Percentiles rank a stretch among this genome's conserved stretches.
These are phyloP conservation scores for Holacanthella duospinosa DNA, from an alignment of 2,888 invertebrate genomes.

Conservation along the genomic window DNA sequence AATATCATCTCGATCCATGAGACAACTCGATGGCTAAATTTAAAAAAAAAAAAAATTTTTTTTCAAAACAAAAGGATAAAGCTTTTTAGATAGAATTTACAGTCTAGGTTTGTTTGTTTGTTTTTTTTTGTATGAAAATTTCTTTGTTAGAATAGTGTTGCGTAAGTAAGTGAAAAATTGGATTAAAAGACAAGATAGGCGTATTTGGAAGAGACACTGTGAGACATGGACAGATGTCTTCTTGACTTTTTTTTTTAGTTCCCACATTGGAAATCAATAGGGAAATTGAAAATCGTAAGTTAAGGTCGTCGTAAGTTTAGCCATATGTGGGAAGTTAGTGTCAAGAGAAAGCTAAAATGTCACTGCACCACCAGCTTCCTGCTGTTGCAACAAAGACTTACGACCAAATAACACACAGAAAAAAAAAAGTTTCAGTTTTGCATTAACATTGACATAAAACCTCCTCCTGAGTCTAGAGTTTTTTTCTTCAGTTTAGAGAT, in stretches of 20 bases:
- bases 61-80: no score
- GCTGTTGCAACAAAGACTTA: neutral
- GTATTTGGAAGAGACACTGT: neutral
- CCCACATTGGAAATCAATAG: slow-evolving; percentile 6
- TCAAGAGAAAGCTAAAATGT: neutral
- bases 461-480: neutral
- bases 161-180: neutral
- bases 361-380: neutral
- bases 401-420: neutral
- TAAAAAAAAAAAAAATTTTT: neutral
- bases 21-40: slow-evolving; percentile 32
- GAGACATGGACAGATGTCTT: neutral
- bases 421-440: neutral
- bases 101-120: no score
- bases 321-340: neutral
- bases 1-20: slow-evolving; percentile 33
- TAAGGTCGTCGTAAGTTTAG: neutral
- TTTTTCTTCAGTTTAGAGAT: neutral
- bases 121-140: no score
- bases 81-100: no score
- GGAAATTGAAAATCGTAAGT: neutral
- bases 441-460: neutral
- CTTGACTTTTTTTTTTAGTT: no score
- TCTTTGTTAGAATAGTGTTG: neutral
- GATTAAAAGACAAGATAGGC: neutral